These are phyloP conservation scores for Drosophila pruinosa DNA, from an alignment of 1,140 invertebrate species.

Conservation along the genomic window DNA sequence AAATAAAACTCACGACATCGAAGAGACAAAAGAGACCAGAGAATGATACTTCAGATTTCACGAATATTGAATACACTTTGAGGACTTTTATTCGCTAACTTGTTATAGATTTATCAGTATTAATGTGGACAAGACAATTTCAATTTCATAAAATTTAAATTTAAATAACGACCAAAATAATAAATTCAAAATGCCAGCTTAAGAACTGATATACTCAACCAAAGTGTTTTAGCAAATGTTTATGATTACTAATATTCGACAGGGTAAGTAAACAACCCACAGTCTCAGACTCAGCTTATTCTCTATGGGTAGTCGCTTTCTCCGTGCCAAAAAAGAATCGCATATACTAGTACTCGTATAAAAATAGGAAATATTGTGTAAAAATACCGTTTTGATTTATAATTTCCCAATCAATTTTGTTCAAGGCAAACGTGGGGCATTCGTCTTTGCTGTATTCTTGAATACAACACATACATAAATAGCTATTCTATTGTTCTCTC, in stretches of 20 bases:
- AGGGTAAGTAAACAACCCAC: background rate
- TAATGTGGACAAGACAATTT: no score
- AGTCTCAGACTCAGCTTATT: background rate
- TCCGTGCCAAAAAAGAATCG: slow-evolving; percentile 10
- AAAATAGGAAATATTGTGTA: slow-evolving; percentile 57
- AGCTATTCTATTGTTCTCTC: background rate
- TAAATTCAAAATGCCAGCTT: no score
- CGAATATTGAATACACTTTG: background rate
- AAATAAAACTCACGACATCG: slow-evolving; percentile 10
- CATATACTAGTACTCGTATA: background rate
- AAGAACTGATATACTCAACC: no score
- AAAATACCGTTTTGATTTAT: slow-evolving; percentile 52
- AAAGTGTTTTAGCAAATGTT: background rate
- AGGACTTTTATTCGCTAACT: background rate
- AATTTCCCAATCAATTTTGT: slow-evolving; percentile 59
- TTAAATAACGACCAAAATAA: no score
- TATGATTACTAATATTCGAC: background rate
- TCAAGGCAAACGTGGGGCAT: slow-evolving; percentile 53
- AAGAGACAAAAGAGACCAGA: background rate
- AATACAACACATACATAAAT: no score
- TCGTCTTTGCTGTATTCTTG: slow-evolving; percentile 21
- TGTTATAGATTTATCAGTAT: no score
- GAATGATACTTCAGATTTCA: background rate
- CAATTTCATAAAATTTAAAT: no score
- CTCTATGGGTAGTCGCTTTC: slow-evolving; percentile 23